Percentiles rank a stretch among this genome's conserved stretches.
phyloP scores from a whole-genome alignment of 2,797 vertebrate genomes.

The Diceros bicornis region DNA sequence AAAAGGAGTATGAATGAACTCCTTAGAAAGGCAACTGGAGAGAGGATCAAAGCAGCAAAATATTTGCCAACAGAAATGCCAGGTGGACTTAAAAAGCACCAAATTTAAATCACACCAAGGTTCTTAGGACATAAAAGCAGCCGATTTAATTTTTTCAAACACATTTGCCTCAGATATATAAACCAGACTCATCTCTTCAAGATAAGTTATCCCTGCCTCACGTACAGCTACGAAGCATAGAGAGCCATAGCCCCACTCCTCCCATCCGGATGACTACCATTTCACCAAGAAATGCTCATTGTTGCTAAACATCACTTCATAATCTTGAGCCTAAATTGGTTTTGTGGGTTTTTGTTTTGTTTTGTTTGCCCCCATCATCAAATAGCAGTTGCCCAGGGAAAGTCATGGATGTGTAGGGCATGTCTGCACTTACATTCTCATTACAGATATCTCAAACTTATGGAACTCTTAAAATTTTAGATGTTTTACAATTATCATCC shows the following conservation, averaged over 20 bases:
- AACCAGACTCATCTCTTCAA: neutral
- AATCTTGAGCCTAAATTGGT: neutral
- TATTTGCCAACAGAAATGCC: neutral
- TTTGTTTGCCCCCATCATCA: neutral
- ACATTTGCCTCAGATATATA: neutral
- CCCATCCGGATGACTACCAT: neutral
- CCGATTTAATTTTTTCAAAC: neutral
- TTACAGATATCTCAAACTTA: neutral
- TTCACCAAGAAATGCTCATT: neutral
- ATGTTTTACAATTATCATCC: neutral
- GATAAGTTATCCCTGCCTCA: neutral
- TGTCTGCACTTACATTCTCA: neutral
- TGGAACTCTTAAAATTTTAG: neutral
- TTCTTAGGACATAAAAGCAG: neutral
- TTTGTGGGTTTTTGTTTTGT: neutral
- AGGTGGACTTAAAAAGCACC: neutral
- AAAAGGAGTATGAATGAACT: neutral
- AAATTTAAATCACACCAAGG: neutral
- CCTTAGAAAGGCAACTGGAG: neutral
- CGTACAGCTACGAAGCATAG: rapidly evolving
- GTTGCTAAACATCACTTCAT: neutral
- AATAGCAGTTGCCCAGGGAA: neutral
- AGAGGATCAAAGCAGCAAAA: slow-evolving; percentile 42
- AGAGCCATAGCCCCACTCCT: neutral
- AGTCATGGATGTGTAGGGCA: no score